Percentiles rank a stretch among this genome's conserved stretches.
These are phyloP conservation scores for Acrobasis repandana DNA, from an alignment of 2,888 invertebrate genomes.

Conservation along the genomic window DNA sequence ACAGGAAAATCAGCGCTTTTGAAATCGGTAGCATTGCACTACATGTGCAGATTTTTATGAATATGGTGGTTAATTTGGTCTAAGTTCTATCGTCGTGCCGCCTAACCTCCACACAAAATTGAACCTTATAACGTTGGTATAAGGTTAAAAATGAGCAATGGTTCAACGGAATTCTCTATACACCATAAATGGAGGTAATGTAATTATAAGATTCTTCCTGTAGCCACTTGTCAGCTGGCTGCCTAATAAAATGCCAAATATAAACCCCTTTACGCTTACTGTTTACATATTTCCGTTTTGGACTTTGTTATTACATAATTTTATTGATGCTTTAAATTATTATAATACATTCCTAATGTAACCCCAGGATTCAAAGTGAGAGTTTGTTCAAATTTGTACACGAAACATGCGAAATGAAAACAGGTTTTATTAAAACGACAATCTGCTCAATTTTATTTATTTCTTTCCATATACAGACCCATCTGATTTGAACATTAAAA, in stretches of 20 bases:
- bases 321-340: conserved; percentile 9
- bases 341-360: background rate
- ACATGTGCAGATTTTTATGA: no score
- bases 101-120: no score
- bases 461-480: conserved; percentile 74
- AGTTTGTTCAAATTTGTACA: conserved; percentile 47
- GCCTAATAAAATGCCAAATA: conserved; percentile 26
- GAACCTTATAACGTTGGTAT: no score
- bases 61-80: no score
- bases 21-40: no score
- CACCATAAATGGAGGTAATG: background rate
- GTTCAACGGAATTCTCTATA: no score
- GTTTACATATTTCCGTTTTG: conserved; percentile 18
- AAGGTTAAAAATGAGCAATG: no score
- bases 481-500: conserved; percentile 68
- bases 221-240: no score
- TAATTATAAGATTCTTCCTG: no score
- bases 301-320: background rate
- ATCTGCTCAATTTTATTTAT: conserved; percentile 64
- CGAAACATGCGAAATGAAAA: conserved; percentile 40
- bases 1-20: no score
- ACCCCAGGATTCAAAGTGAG: conserved; percentile 37
- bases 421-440: conserved; percentile 48
- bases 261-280: conserved; percentile 26
- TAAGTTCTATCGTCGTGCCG: no score